phyloP scores from a whole-genome alignment of 2,888 invertebrate species.

The Noctua comes region DNA sequence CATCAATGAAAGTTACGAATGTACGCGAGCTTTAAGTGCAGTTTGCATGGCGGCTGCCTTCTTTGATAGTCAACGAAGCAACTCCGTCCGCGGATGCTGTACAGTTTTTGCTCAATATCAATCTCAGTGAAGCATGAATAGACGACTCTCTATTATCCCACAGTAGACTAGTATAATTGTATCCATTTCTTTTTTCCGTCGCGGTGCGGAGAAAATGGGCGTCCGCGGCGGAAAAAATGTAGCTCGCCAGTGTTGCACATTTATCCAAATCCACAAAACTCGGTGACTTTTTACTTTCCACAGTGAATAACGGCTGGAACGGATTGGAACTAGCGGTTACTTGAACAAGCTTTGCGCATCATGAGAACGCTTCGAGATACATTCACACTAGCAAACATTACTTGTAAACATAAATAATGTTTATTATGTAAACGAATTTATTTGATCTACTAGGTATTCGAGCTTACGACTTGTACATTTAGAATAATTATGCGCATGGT shows the following conservation, averaged over 20 bases:
- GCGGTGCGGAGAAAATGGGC: conserved; percentile 55
- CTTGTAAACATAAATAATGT: background rate
- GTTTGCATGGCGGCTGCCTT: background rate
- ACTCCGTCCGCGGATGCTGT: conserved; percentile 29
- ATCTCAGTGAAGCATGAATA: conserved; percentile 59
- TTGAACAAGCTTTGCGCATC: conserved; percentile 37
- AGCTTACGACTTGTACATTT: background rate
- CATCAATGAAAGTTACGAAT: background rate
- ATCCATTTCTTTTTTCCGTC: conserved; percentile 57
- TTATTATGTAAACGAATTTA: background rate
- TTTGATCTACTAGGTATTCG: background rate
- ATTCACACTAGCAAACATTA: conserved; percentile 2
- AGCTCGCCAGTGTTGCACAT: conserved; percentile 61
- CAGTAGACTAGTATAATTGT: conserved; percentile 51
- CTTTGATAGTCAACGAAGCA: conserved; percentile 63
- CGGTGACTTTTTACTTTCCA: conserved; percentile 59
- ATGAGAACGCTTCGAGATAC: conserved; percentile 20
- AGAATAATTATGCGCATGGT: background rate
- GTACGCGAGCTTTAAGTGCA: background rate
- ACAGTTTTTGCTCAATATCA: conserved; percentile 52
- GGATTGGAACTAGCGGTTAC: conserved; percentile 45
- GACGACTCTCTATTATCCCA: conserved; percentile 37
- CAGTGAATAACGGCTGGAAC: conserved; percentile 56
- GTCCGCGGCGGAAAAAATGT: conserved; percentile 51
- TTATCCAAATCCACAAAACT: conserved; percentile 56